phyloP scores from a whole-genome alignment of 2,113 vertebrate species.

The Chinchilla lanigera region DNA sequence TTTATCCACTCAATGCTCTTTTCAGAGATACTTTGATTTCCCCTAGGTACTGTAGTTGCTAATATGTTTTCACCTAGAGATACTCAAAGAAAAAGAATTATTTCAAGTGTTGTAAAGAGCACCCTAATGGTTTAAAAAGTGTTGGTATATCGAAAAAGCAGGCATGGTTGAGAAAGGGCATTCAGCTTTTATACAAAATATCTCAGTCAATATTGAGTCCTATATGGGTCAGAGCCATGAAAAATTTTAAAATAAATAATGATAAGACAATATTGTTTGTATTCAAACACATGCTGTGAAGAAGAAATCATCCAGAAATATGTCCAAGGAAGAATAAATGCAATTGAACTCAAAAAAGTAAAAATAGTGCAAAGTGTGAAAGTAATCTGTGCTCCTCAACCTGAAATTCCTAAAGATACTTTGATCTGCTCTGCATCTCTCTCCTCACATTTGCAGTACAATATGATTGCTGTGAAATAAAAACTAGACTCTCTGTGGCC shows the following conservation, averaged over 20 bases:
- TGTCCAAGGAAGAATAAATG: neutral
- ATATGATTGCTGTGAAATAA: neutral
- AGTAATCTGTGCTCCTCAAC: neutral
- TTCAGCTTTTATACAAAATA: neutral
- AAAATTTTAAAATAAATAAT: neutral
- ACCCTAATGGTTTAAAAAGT: neutral
- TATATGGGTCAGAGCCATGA: neutral
- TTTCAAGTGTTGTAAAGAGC: neutral
- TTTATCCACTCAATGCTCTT: neutral
- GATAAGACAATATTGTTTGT: neutral
- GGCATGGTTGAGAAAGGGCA: neutral
- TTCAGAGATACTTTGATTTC: neutral
- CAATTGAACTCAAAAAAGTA: neutral
- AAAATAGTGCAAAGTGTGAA: neutral
- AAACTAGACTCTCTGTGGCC: neutral
- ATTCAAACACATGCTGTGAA: conserved; percentile 15
- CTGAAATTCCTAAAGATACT: neutral
- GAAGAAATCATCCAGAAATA: neutral
- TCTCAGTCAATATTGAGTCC: neutral
- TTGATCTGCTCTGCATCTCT: fast-evolving
- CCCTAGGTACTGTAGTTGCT: neutral
- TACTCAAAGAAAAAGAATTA: neutral
- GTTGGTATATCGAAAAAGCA: neutral
- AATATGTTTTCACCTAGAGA: neutral
- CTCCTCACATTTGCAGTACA: neutral